A percentile compares a stretch with the other conserved stretches of the same genome.
Evolutionary conservation across 1,140 invertebrate genomes (phyloP).

Genomic region (Zaprionus taronus): DNA sequence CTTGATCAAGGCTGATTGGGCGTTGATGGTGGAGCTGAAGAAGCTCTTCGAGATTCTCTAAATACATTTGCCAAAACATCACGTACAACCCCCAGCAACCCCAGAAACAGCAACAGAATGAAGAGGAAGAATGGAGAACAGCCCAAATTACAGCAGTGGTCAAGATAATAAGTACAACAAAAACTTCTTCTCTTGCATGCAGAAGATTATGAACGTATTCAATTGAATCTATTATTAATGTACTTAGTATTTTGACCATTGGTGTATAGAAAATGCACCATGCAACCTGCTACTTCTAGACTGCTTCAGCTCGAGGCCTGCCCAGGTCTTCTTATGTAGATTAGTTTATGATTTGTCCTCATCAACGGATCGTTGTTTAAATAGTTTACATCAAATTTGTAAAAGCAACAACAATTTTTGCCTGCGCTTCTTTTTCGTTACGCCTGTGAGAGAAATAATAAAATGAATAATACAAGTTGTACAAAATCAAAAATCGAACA

Average conservation of each 20-base stretch:
- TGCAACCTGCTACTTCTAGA: conserved; percentile 28
- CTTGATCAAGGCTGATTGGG: conserved; percentile 98
- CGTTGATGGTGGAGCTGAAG: conserved; percentile 98
- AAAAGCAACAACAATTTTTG: conserved; percentile 39
- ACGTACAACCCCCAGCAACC: conserved; percentile 23
- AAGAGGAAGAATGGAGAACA: conserved; percentile 12
- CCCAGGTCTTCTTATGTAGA: conserved; percentile 34
- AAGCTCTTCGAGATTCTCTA: conserved; percentile 99
- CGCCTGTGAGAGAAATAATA: conserved; percentile 48
- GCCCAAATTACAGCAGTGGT: background rate
- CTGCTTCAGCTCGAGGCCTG: conserved; percentile 14
- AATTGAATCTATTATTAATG: background rate
- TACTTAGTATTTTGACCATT: background rate
- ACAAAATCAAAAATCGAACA: conserved; percentile 20
- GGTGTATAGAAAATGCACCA: conserved; percentile 11
- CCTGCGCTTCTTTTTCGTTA: conserved; percentile 74
- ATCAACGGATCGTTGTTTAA: conserved; percentile 51
- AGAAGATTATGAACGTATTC: background rate
- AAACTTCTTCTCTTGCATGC: background rate
- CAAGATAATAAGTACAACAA: background rate
- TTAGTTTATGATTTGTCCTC: conserved; percentile 37
- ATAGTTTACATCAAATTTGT: conserved; percentile 74
- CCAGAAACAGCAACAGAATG: conserved; percentile 24
- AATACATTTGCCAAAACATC: conserved; percentile 52
- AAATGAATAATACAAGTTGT: conserved; percentile 36